These are phyloP conservation scores for Arrhamphus sclerolepis DNA, from an alignment of 2,797 vertebrate species.

Conservation along the genomic window DNA sequence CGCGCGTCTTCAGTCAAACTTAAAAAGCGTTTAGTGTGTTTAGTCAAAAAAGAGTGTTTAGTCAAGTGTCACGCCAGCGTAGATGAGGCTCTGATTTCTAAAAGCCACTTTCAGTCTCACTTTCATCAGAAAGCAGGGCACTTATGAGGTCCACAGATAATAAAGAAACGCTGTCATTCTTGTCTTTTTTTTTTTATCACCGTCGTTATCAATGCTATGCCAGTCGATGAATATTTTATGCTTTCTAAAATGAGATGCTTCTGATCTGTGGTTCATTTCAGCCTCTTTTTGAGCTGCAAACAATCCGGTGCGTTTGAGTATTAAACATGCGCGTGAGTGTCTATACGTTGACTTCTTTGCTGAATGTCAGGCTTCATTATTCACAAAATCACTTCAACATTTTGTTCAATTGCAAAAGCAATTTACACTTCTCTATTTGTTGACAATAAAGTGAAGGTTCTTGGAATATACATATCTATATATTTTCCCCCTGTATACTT, in stretches of 20 bases:
- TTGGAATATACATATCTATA: too few species aligned
- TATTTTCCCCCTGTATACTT: too few species aligned
- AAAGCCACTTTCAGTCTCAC: neutral
- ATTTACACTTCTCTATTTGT: too few species aligned
- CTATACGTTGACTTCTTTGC: neutral
- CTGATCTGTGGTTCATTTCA: neutral
- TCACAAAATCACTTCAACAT: neutral
- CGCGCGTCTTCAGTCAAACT: too few species aligned
- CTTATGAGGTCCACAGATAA: neutral
- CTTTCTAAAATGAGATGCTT: neutral
- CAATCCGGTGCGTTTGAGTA: neutral
- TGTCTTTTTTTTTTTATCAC: neutral
- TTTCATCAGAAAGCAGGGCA: neutral
- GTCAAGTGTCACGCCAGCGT: neutral
- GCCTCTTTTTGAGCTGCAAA: neutral
- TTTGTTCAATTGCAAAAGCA: too few species aligned
- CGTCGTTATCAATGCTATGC: neutral
- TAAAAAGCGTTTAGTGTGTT: too few species aligned
- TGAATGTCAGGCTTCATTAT: neutral
- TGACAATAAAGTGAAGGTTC: too few species aligned
- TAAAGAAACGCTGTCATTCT: slow-evolving; percentile 3
- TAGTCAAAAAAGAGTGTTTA: too few species aligned
- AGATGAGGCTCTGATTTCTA: neutral
- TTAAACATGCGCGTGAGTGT: neutral
- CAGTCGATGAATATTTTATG: slow-evolving; percentile 3